phyloP scores from a whole-genome alignment of 2,113 vertebrate species.

The Theristicus caerulescens region DNA sequence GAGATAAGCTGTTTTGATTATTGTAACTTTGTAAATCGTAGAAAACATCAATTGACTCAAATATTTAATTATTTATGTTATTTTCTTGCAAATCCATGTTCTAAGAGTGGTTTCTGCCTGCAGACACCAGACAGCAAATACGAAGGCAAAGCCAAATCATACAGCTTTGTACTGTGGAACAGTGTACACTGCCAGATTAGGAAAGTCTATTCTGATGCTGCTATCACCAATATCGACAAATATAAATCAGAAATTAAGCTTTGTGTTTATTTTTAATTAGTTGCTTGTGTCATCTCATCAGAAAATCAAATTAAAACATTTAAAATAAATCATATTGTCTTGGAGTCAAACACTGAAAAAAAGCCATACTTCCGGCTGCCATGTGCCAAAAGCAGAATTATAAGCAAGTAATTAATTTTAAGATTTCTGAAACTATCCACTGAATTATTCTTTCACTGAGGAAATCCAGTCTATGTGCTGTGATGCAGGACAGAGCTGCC shows the following conservation, averaged over 20 bases:
- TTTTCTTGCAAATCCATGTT: not conserved
- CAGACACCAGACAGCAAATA: not conserved
- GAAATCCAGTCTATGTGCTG: not conserved
- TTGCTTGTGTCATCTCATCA: not conserved
- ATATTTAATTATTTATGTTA: not conserved
- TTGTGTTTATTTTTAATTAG: not conserved
- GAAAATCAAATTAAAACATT: not conserved
- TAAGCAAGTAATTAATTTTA: not conserved
- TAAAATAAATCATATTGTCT: not conserved
- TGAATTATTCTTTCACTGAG: not conserved
- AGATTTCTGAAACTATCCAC: not conserved
- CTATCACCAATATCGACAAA: not conserved
- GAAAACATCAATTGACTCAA: not conserved
- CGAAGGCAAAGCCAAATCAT: not conserved
- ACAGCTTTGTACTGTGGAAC: not conserved
- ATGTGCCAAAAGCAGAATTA: not conserved
- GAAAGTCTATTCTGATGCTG: not conserved
- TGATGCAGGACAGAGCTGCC: not conserved
- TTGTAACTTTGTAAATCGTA: not conserved
- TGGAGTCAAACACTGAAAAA: not conserved
- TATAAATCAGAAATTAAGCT: not conserved
- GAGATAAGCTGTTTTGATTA: not conserved
- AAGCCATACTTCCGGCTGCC: not conserved
- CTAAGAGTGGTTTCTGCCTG: not conserved
- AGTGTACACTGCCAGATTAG: not conserved